These are phyloP conservation scores for Spodoptera exigua DNA, from an alignment of 2,888 invertebrate species.

Conservation along the genomic window DNA sequence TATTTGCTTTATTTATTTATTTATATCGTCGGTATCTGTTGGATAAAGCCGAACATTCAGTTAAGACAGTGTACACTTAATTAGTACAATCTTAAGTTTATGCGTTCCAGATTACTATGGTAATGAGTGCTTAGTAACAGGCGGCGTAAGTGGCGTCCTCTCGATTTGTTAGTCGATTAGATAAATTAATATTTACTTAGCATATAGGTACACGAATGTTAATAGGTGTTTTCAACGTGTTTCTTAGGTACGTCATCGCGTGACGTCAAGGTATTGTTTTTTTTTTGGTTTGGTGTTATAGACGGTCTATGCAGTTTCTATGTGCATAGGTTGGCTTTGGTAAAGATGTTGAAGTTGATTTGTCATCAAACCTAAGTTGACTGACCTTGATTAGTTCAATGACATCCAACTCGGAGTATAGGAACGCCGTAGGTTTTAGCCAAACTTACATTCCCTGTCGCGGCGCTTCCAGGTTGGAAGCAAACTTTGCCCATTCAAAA, in stretches of 20 bases:
- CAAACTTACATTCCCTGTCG: no score
- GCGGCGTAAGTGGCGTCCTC: constrained; percentile 81
- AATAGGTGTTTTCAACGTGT: constrained; percentile 15
- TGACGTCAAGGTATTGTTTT: background rate
- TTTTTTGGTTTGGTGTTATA: background rate
- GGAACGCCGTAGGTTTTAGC: no score
- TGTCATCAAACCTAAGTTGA: no score
- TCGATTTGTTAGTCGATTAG: constrained; percentile 85
- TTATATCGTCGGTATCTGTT: constrained; percentile 58
- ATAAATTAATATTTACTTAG: constrained; percentile 68
- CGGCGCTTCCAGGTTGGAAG: no score
- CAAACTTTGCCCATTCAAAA: no score
- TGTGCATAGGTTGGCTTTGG: no score
- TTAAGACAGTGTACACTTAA: constrained; percentile 76
- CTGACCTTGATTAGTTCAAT: no score
- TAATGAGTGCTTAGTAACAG: constrained; percentile 73
- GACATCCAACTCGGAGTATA: no score
- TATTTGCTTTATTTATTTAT: constrained; percentile 45
- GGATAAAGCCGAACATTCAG: constrained; percentile 72
- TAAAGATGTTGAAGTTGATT: no score
- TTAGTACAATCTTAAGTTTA: constrained; percentile 87
- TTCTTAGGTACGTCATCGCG: constrained; percentile 1
- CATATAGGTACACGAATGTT: constrained; percentile 34
- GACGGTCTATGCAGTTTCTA: no score
- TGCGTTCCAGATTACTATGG: constrained; percentile 86